A percentile compares a stretch with the other conserved stretches of the same genome.
Conservation (phyloP, 2,888 invertebrate genomes). For the Plusia festucae region DNA sequence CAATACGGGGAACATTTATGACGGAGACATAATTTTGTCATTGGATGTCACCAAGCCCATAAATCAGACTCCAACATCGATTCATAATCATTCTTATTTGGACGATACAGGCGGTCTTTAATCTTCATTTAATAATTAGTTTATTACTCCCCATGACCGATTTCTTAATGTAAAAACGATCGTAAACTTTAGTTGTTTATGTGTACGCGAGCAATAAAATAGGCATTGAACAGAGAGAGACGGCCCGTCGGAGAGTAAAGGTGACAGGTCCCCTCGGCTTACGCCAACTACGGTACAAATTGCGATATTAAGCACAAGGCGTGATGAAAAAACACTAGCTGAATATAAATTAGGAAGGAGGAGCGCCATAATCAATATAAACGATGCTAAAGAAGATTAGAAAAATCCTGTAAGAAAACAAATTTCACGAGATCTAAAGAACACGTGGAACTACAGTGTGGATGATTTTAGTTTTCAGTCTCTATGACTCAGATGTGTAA, state of each 20-base stretch:
- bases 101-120: constrained; percentile 62
- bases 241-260: constrained; percentile 81
- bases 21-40: constrained; percentile 77
- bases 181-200: constrained; percentile 80
- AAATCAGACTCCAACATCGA: constrained; percentile 68
- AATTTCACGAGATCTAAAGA: constrained; percentile 84
- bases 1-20: constrained; percentile 74
- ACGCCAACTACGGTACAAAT: constrained; percentile 89
- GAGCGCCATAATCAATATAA: constrained; percentile 90
- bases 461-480: constrained; percentile 19
- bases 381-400: constrained; percentile 89
- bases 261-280: constrained; percentile 86
- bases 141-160: constrained; percentile 69
- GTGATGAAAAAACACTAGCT: constrained; percentile 90
- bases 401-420: constrained; percentile 88
- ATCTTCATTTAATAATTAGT: constrained; percentile 77
- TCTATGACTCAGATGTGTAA: neutral
- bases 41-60: constrained; percentile 68
- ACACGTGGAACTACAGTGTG: constrained; percentile 64
- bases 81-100: constrained; percentile 70
- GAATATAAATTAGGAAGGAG: constrained; percentile 89
- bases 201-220: constrained; percentile 81
- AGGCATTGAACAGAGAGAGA: constrained; percentile 76
- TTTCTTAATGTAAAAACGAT: constrained; percentile 74
- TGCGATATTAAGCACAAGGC: constrained; percentile 88